Base-by-base conservation (phyloP, 2,888 invertebrate species). In the Mesorhabditis spiculigera region DNA sequence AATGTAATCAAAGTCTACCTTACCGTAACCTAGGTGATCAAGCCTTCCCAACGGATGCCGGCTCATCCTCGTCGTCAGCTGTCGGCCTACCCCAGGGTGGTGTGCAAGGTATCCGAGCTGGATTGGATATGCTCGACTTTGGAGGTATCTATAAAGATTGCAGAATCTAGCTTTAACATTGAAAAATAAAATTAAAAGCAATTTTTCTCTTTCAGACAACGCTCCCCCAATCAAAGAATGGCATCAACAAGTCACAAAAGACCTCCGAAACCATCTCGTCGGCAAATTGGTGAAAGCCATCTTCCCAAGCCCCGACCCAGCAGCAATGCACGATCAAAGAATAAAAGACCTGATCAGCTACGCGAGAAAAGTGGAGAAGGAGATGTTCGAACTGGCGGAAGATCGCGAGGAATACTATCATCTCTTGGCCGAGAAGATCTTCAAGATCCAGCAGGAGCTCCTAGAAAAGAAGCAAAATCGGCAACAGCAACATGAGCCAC, bases 221-320 rank as follows among this genome's bases (percentile, higher is more conserved):
- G 28, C 28, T 28, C 28, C 28, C 28, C 28, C 28, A 28, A 28
- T 28, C 28, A 28, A 68, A 69, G 77, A 75, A 61, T 79, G 79
- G 79, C 81, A 81, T 64, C 66, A 68, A 58, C 92, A 92, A 78
- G 95, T 97, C 79, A 95, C 94, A 74, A 92, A 93, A 76, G 96
- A 97, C 90, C 91, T 98, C 87, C 91, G 97, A 86, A 97, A 96
- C 89, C 97, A 98, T 88, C 91, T 98, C 82, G 97, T 98, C 82
- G 95, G 96, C 88, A 98, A 98, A 89, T 89, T 98, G 91, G 96
- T 98, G 77, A 95, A 97, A 90, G 96, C 97, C 74, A 97, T 98
- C 87, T 97, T 98, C 88, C 97, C 97, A 6, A 95, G 94, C 66
- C 94, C 95, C 10, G 96, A 97, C 88, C 95, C 95, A 42, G 92